Conservation (phyloP, 2,888 invertebrate species). For the Heliconius charithonia region DNA sequence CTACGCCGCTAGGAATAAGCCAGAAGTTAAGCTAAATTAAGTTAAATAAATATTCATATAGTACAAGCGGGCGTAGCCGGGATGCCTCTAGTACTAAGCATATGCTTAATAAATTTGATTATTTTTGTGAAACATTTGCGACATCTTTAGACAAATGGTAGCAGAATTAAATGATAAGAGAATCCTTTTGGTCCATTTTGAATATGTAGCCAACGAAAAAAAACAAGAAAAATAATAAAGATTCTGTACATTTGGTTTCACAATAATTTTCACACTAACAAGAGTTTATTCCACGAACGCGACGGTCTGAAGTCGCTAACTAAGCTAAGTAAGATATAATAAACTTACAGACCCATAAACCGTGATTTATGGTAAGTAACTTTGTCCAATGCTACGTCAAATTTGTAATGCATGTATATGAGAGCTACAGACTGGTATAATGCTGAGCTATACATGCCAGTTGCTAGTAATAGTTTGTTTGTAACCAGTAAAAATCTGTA, state of each 20-base stretch:
- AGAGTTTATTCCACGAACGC: conserved; percentile 11
- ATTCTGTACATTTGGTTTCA: not conserved
- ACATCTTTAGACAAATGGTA: not conserved
- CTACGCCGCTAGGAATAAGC: no score
- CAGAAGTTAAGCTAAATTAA: no score
- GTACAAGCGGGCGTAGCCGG: no score
- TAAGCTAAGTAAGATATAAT: conserved; percentile 29
- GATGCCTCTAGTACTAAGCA: no score
- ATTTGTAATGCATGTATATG: conserved; percentile 24
- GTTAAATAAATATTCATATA: no score
- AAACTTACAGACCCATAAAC: conserved; percentile 24
- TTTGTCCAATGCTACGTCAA: conserved; percentile 21
- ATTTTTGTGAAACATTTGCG: no score
- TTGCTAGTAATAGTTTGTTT: not conserved
- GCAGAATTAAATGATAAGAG: no score
- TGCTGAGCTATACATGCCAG: not conserved
- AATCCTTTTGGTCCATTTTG: not conserved
- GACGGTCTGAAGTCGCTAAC: conserved; percentile 27
- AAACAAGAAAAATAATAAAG: no score
- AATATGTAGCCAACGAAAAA: no score
- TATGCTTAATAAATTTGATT: no score
- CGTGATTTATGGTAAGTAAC: conserved; percentile 18
- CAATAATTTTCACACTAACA: conserved; percentile 17
- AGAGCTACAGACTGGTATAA: not conserved
- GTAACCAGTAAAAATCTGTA: no score